Percentiles rank a stretch among this genome's conserved stretches.
phyloP scores from a whole-genome alignment of 2,888 invertebrate genomes.

The Apantesis nais region DNA sequence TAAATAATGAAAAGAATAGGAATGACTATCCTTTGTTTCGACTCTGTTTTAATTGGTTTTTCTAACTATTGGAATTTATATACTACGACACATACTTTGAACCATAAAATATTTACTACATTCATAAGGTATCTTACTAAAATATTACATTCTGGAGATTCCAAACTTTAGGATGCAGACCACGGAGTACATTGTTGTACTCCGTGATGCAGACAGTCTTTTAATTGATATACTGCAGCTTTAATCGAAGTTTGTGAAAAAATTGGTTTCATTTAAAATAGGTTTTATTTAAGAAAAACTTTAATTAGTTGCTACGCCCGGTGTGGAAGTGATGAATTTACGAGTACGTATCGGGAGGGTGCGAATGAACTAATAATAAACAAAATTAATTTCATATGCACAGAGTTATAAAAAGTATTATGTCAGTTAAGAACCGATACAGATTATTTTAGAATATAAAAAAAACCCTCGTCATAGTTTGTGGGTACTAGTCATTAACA shows the following conservation, averaged over 20 bases:
- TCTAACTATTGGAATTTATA: neutral
- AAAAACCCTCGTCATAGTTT: neutral
- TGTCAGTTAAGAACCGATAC: neutral
- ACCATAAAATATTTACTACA: neutral
- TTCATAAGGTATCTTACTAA: neutral
- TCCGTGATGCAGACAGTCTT: neutral
- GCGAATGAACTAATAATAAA: neutral
- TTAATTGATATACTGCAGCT: neutral
- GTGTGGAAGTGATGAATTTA: neutral
- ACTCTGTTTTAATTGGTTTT: conserved; percentile 12
- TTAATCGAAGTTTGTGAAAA: neutral
- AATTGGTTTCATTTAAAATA: neutral
- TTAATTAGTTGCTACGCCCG: neutral
- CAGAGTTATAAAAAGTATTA: neutral
- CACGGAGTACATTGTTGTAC: too few relatives aligned
- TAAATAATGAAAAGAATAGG: conserved; percentile 59
- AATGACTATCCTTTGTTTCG: conserved; percentile 29
- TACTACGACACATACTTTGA: neutral
- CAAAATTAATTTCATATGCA: neutral
- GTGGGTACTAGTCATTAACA: neutral
- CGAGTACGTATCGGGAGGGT: neutral
- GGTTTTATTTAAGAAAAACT: neutral
- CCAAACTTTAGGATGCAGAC: neutral
- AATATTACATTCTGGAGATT: neutral
- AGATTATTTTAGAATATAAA: neutral